These are phyloP conservation scores for Pogonocichla stellata DNA, from an alignment of 2,113 vertebrate genomes.

Conservation along the genomic window DNA sequence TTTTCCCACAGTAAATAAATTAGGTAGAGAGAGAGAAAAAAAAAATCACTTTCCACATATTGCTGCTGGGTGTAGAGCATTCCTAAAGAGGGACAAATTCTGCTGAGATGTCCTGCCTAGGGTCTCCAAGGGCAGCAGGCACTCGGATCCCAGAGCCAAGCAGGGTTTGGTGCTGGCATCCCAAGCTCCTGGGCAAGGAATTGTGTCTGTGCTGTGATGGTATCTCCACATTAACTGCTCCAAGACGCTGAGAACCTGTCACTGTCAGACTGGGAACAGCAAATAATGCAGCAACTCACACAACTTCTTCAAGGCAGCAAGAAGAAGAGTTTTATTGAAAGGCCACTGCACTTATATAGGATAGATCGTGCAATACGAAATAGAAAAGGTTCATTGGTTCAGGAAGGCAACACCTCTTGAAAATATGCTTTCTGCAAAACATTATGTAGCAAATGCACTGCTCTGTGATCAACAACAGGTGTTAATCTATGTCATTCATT, in stretches of 20 bases:
- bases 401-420: too few species aligned
- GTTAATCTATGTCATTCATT: too few species aligned
- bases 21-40: background rate
- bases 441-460: too few species aligned
- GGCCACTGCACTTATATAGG: too few species aligned
- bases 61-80: background rate
- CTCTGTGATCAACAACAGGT: too few species aligned
- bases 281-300: too few species aligned
- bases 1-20: background rate
- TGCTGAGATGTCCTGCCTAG: background rate
- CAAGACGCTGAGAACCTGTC: background rate
- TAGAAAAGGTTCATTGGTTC: too few species aligned
- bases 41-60: background rate
- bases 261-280: too few species aligned
- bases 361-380: too few species aligned
- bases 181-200: background rate
- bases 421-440: too few species aligned
- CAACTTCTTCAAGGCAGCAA: too few species aligned
- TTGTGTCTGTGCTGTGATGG: background rate
- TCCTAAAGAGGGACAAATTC: background rate
- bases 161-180: background rate
- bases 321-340: too few species aligned
- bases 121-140: background rate
- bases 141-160: fast-evolving
- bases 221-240: background rate